phyloP scores from a whole-genome alignment of 2,113 vertebrate species.

The Calypte anna region DNA sequence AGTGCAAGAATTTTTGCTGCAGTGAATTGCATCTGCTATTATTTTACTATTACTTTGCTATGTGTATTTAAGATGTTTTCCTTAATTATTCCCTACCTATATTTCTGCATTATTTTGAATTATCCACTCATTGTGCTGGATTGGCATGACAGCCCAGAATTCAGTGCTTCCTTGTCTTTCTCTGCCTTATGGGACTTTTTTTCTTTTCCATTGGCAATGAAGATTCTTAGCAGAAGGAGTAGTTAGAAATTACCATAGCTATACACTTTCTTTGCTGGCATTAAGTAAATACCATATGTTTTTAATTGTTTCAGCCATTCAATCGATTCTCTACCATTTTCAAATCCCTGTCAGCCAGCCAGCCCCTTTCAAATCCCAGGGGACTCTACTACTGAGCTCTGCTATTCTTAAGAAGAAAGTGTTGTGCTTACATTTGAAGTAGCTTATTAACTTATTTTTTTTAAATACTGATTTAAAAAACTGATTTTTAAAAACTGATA shows the following conservation, averaged over 20 bases:
- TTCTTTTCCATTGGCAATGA: neutral
- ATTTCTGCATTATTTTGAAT: neutral
- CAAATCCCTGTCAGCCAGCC: neutral
- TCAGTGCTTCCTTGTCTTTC: neutral
- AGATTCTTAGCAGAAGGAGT: neutral
- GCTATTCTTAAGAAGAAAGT: neutral
- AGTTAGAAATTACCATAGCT: conserved; percentile 14
- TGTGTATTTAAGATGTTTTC: neutral
- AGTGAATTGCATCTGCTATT: neutral
- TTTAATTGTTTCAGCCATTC: neutral
- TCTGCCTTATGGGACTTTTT: neutral
- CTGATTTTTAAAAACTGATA: neutral
- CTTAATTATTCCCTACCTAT: neutral
- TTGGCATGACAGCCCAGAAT: neutral
- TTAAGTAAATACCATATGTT: conserved; percentile 12
- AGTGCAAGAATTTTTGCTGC: neutral
- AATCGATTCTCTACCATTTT: neutral
- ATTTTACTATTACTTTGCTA: neutral
- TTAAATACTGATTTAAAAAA: neutral
- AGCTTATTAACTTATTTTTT: neutral
- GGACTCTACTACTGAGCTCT: neutral
- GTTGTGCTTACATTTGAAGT: neutral
- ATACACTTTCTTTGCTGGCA: conserved; percentile 4
- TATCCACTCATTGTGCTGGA: neutral
- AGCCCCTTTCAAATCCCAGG: too few species aligned